A percentile compares a stretch with the other conserved stretches of the same genome.
These are phyloP conservation scores for Pseudorasbora parva DNA, from an alignment of 2,113 vertebrate species.

Conservation along the genomic window DNA sequence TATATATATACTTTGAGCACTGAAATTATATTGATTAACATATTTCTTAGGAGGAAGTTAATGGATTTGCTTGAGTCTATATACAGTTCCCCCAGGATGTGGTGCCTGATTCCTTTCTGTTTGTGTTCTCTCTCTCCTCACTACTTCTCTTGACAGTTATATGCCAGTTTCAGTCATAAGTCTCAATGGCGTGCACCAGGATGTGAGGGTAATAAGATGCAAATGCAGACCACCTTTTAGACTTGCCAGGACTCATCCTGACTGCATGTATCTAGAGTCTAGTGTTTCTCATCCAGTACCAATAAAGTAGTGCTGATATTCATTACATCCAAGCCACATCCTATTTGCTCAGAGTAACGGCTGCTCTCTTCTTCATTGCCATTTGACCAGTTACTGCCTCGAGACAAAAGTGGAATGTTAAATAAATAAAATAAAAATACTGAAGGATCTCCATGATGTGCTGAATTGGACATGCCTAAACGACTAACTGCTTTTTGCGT, in stretches of 20 bases:
- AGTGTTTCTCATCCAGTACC: background rate
- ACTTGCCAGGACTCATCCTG: conserved; percentile 62
- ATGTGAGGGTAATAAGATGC: conserved; percentile 78
- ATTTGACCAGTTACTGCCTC: conserved; percentile 56
- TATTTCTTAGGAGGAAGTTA: background rate
- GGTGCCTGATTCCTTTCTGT: conserved; percentile 31
- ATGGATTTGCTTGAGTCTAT: conserved; percentile 57
- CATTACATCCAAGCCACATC: conserved; percentile 46
- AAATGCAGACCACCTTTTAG: conserved; percentile 68
- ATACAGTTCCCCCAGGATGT: conserved; percentile 61
- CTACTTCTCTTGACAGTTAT: conserved; percentile 54
- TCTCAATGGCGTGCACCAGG: conserved; percentile 55
- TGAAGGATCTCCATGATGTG: conserved; percentile 30
- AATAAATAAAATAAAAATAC: conserved; percentile 41
- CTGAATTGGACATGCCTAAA: conserved; percentile 42
- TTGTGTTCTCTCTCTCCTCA: background rate
- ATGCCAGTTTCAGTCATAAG: conserved; percentile 54
- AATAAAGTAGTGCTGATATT: background rate
- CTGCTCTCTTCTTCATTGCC: conserved; percentile 21
- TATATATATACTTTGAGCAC: background rate
- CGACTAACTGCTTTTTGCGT: conserved; percentile 38
- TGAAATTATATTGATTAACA: background rate
- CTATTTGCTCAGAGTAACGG: conserved; percentile 57
- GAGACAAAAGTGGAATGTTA: conserved; percentile 46
- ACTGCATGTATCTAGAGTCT: background rate